A percentile compares a stretch with the other conserved stretches of the same genome.
These are phyloP conservation scores for Ctenochaetus hawaiiensis DNA, from an alignment of 2,797 vertebrate genomes.

Conservation along the genomic window DNA sequence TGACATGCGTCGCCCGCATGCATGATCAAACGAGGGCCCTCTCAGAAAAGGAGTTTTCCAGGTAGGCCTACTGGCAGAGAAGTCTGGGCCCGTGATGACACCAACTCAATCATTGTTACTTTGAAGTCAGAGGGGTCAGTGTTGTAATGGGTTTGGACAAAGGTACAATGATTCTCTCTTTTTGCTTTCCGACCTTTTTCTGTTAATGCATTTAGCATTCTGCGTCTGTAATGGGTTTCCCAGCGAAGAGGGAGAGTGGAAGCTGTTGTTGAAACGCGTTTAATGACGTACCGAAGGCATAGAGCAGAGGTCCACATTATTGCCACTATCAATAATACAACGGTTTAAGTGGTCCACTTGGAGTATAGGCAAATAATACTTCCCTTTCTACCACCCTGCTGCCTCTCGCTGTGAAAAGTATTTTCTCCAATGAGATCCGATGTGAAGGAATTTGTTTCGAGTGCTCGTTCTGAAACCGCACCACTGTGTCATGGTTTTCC, in stretches of 20 bases:
- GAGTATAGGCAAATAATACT: slow-evolving; percentile 82
- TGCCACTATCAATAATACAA: slow-evolving; percentile 84
- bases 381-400: slow-evolving; percentile 76
- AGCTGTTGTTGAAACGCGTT: slow-evolving; percentile 80
- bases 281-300: slow-evolving; percentile 80
- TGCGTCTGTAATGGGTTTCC: slow-evolving; percentile 81
- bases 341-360: slow-evolving; percentile 83
- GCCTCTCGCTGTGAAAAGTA: slow-evolving; percentile 70
- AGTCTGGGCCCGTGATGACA: slow-evolving; percentile 80
- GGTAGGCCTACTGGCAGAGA: slow-evolving; percentile 83
- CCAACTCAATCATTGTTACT: slow-evolving; percentile 84
- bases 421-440: slow-evolving; percentile 75
- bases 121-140: slow-evolving; percentile 84
- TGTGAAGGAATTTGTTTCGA: slow-evolving; percentile 77
- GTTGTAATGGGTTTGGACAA: slow-evolving; percentile 84
- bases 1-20: slow-evolving; percentile 85
- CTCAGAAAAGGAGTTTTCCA: slow-evolving; percentile 84
- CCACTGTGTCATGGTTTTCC: slow-evolving; percentile 74
- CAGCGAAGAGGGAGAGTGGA: slow-evolving; percentile 74
- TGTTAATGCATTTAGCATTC: slow-evolving; percentile 86
- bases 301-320: slow-evolving; percentile 79
- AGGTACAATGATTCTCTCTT: slow-evolving; percentile 79
- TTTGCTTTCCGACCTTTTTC: slow-evolving; percentile 72
- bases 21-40: slow-evolving; percentile 84
- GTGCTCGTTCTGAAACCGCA: slow-evolving; percentile 71